Evolutionary conservation across 35 echinoderm and acorn worm genomes (phyloP), one percentile per base, ranked within the genome.

Genomic region (Strongylocentrotus purpuratus): DNA sequence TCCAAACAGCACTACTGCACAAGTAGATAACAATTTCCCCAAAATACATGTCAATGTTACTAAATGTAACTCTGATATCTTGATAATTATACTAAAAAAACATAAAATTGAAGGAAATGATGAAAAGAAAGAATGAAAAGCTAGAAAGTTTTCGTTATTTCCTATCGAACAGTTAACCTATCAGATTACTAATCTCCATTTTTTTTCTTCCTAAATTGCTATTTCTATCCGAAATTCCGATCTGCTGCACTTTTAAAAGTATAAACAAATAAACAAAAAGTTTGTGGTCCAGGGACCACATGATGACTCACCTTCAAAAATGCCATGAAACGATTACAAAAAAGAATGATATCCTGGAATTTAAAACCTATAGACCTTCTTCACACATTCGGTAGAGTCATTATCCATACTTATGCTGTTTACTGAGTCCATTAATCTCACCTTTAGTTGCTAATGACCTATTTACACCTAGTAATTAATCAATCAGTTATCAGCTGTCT

Each of bases 401-500:
- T 78, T 78, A 78, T 78, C 65, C 65, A 28, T 78, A 78, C 65
- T 78, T 78, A n/a, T 28, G 20, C 33, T 89, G 87, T 89, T 33
- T 41, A 46, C 87, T 5, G 12, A 45, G 2, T 89, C 33, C n/a
- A 89, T 89, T 89, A 89, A 89, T 89, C 65, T 89, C 33, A 17
- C 32, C 15, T 33, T 31, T 25, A 32, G 87, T 33, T 25, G 33
- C 87, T 33, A 33, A 89, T 89, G 32, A 88, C n/a, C 87, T 89
- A 46, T 89, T 89, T 33, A 89, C 20, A 15, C 87, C 32, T 45
- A 33, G 33, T 18, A 33, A 89, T 89, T 89, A 89, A 89, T 89
- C 87, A 89, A 89, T 28, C 65, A 78, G 65, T 78, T 78, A 78
- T 78, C 65, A 28, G 50, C 50, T 55, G 50, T n/a, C 65, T 78